Percentiles rank a stretch among this genome's conserved stretches.
phyloP scores from a whole-genome alignment of 2,888 invertebrate genomes.

The Parnassius glacialis region DNA sequence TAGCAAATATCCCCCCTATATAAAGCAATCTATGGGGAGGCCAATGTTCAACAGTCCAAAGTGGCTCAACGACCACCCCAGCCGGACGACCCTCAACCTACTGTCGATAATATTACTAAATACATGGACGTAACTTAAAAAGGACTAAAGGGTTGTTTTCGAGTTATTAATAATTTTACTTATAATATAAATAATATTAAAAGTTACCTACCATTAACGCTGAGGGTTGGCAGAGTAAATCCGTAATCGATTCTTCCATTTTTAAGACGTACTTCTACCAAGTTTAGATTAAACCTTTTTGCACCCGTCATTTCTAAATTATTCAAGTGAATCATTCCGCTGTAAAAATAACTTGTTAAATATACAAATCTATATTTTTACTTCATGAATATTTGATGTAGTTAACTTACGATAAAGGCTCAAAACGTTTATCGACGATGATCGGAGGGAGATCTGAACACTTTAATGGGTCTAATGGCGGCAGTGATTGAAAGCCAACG shows the following conservation, averaged over 20 bases:
- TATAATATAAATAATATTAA: not conserved
- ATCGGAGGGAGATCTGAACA: slow-evolving; percentile 4
- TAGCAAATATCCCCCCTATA: no score
- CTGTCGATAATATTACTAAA: no score
- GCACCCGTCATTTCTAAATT: slow-evolving; percentile 19
- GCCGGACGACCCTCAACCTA: no score
- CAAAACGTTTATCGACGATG: not conserved
- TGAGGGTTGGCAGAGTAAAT: slow-evolving; percentile 24
- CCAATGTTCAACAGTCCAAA: no score
- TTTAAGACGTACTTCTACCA: slow-evolving; percentile 26
- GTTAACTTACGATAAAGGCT: not conserved
- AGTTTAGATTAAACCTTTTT: slow-evolving; percentile 18
- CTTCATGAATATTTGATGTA: not conserved
- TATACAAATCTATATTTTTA: not conserved
- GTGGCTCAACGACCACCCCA: no score
- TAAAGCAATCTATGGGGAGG: no score
- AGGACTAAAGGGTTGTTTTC: no score
- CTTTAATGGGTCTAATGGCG: slow-evolving; percentile 27
- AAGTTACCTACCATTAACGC: slow-evolving; percentile 28
- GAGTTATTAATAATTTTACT: no score
- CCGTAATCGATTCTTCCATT: slow-evolving; percentile 27
- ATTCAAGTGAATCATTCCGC: slow-evolving; percentile 22
- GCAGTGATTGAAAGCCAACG: slow-evolving; percentile 25
- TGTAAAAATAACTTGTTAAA: slow-evolving; percentile 17
- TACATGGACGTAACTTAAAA: no score